Base-by-base conservation (phyloP, 2,113 vertebrate genomes). In the Otolemur garnettii region DNA sequence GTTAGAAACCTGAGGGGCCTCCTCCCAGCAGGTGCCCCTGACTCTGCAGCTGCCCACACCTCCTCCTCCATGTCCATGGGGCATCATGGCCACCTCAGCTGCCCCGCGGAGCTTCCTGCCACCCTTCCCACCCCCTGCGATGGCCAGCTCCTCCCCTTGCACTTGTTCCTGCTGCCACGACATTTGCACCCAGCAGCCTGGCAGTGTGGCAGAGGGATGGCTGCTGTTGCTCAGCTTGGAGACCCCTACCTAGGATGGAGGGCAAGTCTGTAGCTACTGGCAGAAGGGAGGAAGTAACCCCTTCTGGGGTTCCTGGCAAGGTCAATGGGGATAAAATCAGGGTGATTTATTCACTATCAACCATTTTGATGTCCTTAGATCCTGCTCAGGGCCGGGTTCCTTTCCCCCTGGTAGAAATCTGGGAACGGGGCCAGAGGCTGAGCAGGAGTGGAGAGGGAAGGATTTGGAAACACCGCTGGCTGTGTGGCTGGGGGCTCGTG, bases 51-150 rank as follows among this genome's bases (percentile, higher is more conserved):
- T 30, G 45, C 9, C 42, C 8, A 18, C 0, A 4, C 62, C 38
- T 21, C 15, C 84, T 4, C 22, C 26, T 68, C 60, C 42, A 12
- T 10, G 68, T 2, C 55, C 15, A 5, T n/a, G 35, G 28, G 22
- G 3, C 38, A 10, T 35, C 57, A 18, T 45, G 59, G 30, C 38
- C 35, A 5, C 72, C 55, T 50, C 30, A 13, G 14, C n/a, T 57
- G 22, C 12, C 22, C 55, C 8, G 17, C 21, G 30, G 42, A 24
- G 12, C 18, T 72, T 85, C 24, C 35, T 59, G 62, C 28, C 62
- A 3, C 4, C 30, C 15, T 0, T 0, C 5, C 72, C 26, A 9
- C 9, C 17, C 15, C 1, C 1, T 4, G 53, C 30, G 4, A 62
- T 53, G 28, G 14, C 1, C 4, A 55, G 45, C 55, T 30, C 35